phyloP scores from a whole-genome alignment of 2,797 vertebrate genomes.

The Australoheros facetus region DNA sequence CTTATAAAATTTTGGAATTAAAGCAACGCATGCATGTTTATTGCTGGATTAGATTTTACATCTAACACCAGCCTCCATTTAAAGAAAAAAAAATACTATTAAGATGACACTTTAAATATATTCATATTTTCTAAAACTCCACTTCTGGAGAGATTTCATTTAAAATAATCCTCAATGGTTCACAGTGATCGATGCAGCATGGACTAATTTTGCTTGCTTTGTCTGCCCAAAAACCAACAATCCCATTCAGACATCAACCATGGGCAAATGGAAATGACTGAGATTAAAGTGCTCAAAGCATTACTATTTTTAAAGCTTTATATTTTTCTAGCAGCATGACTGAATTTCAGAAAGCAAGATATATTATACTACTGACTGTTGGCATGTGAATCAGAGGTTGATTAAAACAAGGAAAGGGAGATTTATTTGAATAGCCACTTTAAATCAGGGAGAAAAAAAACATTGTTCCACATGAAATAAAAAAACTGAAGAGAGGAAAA shows the following conservation, averaged over 20 bases:
- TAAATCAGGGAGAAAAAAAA: conserved; percentile 3
- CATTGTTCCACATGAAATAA: neutral
- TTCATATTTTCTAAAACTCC: no score
- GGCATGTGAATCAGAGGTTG: conserved; percentile 21
- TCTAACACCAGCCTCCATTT: neutral
- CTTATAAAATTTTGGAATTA: neutral
- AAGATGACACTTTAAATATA: neutral
- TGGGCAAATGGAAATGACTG: conserved; percentile 50
- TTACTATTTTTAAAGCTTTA: conserved; percentile 42
- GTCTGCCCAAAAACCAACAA: conserved; percentile 10
- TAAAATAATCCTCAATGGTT: neutral
- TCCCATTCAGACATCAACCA: conserved; percentile 27
- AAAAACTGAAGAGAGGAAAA: neutral
- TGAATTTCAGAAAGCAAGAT: conserved; percentile 33
- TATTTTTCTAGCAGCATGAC: conserved; percentile 19
- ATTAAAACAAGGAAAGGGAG: neutral
- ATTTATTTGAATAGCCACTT: conserved; percentile 24
- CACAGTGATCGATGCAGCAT: neutral
- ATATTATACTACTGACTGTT: conserved; percentile 33
- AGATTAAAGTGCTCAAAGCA: conserved; percentile 42
- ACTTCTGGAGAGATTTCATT: no score
- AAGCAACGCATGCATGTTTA: neutral
- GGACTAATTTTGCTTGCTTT: conserved; percentile 28
- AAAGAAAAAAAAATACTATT: neutral
- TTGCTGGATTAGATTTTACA: neutral